A percentile compares a stretch with the other conserved stretches of the same genome.
phyloP scores from a whole-genome alignment of 2,797 vertebrate species.

The Antrozous pallidus region DNA sequence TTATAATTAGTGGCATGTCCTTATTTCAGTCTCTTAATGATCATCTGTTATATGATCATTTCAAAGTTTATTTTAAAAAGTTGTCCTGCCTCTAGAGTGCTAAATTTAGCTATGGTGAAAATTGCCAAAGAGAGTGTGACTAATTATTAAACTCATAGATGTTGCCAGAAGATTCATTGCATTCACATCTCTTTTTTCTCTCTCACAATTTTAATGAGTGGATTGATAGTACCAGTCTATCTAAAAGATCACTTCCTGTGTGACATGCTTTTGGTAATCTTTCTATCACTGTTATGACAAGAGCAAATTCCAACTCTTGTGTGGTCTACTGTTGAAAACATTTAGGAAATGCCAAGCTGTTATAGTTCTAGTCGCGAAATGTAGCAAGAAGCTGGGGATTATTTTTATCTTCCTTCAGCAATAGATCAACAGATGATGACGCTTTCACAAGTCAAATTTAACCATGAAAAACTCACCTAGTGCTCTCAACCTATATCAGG shows the following conservation, averaged over 20 bases:
- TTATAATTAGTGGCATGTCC: slow-evolving; percentile 35
- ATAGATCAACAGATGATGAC: background rate
- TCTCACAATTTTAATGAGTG: slow-evolving; percentile 13
- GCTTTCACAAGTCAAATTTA: background rate
- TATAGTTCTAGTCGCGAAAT: background rate
- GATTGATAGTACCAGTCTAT: background rate
- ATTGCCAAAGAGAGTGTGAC: background rate
- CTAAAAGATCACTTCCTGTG: slow-evolving; percentile 63
- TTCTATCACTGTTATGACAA: slow-evolving; percentile 41
- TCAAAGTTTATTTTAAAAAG: slow-evolving; percentile 34
- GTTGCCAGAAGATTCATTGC: background rate
- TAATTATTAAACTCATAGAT: slow-evolving; percentile 22
- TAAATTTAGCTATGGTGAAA: slow-evolving; percentile 5
- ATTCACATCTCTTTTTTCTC: background rate
- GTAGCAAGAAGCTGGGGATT: background rate
- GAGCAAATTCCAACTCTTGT: slow-evolving; percentile 38
- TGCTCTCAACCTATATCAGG: background rate
- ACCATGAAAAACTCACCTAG: background rate
- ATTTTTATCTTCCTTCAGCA: slow-evolving; percentile 10
- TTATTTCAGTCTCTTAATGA: slow-evolving; percentile 7
- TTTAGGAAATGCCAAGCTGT: slow-evolving; percentile 55
- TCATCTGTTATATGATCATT: background rate
- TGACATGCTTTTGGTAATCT: slow-evolving; percentile 58
- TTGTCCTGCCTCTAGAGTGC: background rate
- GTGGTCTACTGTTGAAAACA: slow-evolving; percentile 54